Evolutionary conservation across 2,888 invertebrate genomes (phyloP).

Genomic region (Dasypolia templi): DNA sequence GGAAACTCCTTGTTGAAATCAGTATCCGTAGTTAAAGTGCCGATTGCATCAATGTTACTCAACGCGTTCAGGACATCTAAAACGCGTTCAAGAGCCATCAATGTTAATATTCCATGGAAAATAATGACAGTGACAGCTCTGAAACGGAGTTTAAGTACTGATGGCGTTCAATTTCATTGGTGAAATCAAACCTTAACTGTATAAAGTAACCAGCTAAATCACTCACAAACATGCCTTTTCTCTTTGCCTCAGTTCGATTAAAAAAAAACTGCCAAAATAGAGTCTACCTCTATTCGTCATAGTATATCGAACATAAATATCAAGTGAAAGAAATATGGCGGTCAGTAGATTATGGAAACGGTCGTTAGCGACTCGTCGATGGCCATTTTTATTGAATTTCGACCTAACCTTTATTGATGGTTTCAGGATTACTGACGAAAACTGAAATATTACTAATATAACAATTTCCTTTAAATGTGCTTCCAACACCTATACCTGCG

Average conservation of each 20-base stretch:
- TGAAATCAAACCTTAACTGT: no score
- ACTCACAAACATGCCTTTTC: neutral
- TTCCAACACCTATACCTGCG: no score
- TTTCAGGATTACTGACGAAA: conserved; percentile 19
- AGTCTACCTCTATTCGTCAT: conserved; percentile 26
- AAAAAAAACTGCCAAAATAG: conserved; percentile 17
- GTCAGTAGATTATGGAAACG: conserved; percentile 37
- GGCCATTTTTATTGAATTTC: conserved; percentile 54
- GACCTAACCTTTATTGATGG: conserved; percentile 36
- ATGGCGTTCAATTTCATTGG: no score
- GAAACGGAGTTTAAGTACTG: no score
- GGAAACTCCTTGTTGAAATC: neutral
- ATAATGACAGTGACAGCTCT: no score
- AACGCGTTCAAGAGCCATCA: no score
- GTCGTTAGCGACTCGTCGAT: conserved; percentile 42
- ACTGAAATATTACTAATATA: no score
- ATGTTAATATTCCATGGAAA: no score
- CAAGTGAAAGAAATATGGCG: conserved; percentile 37
- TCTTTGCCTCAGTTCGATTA: neutral
- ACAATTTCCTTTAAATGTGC: no score
- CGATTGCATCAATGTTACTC: no score
- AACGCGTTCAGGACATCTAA: no score
- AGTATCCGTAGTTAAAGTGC: neutral
- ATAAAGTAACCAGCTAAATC: neutral
- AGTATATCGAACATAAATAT: conserved; percentile 42